A percentile compares a stretch with the other conserved stretches of the same genome.
Evolutionary conservation across 2,797 vertebrate genomes (phyloP).

Genomic region (Cryptoblepharus egeriae): DNA sequence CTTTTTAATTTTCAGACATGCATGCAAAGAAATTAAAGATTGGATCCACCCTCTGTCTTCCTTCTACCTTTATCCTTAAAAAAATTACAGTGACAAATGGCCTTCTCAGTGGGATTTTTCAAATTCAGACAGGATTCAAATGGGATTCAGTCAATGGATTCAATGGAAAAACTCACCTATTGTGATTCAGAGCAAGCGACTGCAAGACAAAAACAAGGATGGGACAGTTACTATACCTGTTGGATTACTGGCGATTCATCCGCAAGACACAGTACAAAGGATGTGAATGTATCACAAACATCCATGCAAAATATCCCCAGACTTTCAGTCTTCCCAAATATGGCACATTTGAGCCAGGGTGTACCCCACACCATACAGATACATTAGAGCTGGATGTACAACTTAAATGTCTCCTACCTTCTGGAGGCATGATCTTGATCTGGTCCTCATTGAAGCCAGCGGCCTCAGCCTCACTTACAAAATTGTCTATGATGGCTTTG

Average conservation of each 20-base stretch:
- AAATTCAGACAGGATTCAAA: too few species aligned
- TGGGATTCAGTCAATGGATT: too few species aligned
- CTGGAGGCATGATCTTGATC: background rate
- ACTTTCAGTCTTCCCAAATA: background rate
- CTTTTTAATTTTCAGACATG: too few species aligned
- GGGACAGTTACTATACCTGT: background rate
- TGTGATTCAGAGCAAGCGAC: background rate
- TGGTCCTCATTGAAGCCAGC: background rate
- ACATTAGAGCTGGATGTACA: background rate
- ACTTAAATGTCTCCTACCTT: background rate
- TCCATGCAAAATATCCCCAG: background rate
- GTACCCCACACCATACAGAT: background rate
- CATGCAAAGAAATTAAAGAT: too few species aligned
- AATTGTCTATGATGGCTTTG: fast-evolving
- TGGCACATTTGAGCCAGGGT: background rate
- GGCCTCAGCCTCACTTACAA: fast-evolving
- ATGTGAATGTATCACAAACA: background rate
- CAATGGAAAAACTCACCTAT: background rate
- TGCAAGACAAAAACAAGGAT: background rate
- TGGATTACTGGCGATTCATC: too few species aligned
- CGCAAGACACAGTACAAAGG: too few species aligned
- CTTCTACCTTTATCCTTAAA: too few species aligned
- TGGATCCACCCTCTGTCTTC: too few species aligned
- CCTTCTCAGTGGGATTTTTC: too few species aligned
- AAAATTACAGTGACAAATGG: too few species aligned